A percentile compares a stretch with the other conserved stretches of the same genome.
Evolutionary conservation across 2,113 vertebrate species (phyloP).

Genomic region (Sinosuthora webbiana): DNA sequence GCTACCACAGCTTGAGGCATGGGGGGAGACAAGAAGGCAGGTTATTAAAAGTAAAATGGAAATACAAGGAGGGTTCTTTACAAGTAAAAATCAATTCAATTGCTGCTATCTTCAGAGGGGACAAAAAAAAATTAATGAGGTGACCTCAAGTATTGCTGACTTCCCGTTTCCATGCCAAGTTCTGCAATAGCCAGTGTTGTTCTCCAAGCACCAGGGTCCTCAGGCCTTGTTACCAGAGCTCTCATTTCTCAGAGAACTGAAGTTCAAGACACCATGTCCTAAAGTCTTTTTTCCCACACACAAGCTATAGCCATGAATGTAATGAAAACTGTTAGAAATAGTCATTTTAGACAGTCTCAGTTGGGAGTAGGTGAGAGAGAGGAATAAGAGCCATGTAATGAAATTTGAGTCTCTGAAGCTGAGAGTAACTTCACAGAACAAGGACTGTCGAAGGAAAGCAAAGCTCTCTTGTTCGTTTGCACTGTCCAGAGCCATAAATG

Average conservation of each 20-base stretch:
- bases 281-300: neutral
- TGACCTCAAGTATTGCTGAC: neutral
- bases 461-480: neutral
- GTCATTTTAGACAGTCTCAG: neutral
- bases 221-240: neutral
- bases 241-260: neutral
- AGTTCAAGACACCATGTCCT: neutral
- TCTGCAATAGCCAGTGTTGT: neutral
- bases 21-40: neutral
- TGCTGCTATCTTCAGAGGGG: neutral
- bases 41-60: constrained; percentile 9
- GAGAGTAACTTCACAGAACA: neutral
- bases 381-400: neutral
- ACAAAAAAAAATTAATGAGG: neutral
- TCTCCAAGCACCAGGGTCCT: neutral
- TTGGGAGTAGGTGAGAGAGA: neutral
- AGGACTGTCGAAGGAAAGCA: neutral
- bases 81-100: constrained; percentile 21
- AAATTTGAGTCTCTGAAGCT: neutral
- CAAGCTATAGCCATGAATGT: neutral
- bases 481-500: neutral
- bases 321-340: neutral
- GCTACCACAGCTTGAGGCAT: neutral
- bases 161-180: neutral
- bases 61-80: neutral